A percentile compares a stretch with the other conserved stretches of the same genome.
These are phyloP conservation scores for Trematocara nigrifrons DNA, from an alignment of 2,113 vertebrate species.

Conservation along the genomic window DNA sequence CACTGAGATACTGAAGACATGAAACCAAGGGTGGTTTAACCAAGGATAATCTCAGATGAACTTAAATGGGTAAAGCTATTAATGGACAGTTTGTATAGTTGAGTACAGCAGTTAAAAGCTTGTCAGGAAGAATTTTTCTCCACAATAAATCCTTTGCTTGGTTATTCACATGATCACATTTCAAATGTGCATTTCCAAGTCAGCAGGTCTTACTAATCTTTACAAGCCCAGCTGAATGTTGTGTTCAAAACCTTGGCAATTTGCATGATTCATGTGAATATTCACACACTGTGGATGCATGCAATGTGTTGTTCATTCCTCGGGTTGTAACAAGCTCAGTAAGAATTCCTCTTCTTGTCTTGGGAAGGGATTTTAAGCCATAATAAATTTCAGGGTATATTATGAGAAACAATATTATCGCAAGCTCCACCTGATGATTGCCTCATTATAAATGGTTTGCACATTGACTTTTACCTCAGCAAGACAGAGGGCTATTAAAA, in stretches of 20 bases:
- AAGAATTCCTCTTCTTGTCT: slow-evolving; percentile 7
- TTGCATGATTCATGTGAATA: slow-evolving; percentile 13
- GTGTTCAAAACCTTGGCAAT: neutral
- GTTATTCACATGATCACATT: slow-evolving; percentile 25
- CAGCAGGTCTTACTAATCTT: slow-evolving; percentile 19
- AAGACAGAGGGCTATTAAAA: slow-evolving; percentile 58
- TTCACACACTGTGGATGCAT: neutral
- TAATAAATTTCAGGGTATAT: slow-evolving; percentile 28
- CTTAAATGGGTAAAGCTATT: slow-evolving; percentile 3
- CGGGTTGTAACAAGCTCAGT: neutral
- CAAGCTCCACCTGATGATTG: slow-evolving; percentile 50
- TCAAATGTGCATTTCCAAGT: neutral
- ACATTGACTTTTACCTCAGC: slow-evolving; percentile 39
- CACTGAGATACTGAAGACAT: slow-evolving; percentile 20
- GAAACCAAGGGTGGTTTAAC: slow-evolving; percentile 12
- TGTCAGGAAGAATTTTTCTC: slow-evolving; percentile 29
- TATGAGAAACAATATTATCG: slow-evolving; percentile 50
- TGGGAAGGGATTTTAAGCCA: neutral
- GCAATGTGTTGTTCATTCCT: neutral
- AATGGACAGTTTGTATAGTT: slow-evolving; percentile 33
- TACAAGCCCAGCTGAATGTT: neutral
- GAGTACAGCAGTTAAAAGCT: slow-evolving; percentile 41
- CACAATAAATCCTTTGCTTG: slow-evolving; percentile 51
- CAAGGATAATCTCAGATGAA: slow-evolving; percentile 40
- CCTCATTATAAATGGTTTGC: slow-evolving; percentile 59